A percentile compares a stretch with the other conserved stretches of the same genome.
phyloP scores from a whole-genome alignment of 2,113 vertebrate genomes.

The Enhydra lutris region DNA sequence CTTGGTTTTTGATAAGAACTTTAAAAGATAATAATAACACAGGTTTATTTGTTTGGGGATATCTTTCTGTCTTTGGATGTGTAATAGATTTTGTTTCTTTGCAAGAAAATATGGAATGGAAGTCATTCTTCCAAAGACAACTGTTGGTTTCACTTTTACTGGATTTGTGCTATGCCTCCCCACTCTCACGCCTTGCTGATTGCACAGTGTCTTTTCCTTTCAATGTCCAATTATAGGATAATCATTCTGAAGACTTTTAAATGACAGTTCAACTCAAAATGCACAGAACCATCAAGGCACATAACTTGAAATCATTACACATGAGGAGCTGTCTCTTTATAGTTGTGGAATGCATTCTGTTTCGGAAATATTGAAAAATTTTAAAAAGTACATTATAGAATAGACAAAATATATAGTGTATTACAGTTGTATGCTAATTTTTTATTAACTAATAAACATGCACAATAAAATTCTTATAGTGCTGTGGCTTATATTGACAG shows the following conservation, averaged over 20 bases:
- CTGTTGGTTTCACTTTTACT: neutral
- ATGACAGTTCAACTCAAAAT: neutral
- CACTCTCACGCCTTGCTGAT: neutral
- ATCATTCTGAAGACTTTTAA: conserved; percentile 12
- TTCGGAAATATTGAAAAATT: neutral
- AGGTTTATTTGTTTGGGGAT: neutral
- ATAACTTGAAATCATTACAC: neutral
- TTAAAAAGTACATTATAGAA: neutral
- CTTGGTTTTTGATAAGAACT: neutral
- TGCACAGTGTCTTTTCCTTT: conserved; percentile 19
- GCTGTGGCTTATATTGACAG: neutral
- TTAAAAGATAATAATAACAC: neutral
- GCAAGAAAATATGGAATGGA: neutral
- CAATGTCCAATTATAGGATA: neutral
- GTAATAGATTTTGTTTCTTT: neutral
- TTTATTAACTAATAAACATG: neutral
- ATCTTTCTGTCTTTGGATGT: neutral
- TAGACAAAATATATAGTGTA: neutral
- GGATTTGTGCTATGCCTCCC: neutral
- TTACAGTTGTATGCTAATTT: neutral
- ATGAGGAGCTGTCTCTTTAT: neutral
- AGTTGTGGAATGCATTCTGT: neutral
- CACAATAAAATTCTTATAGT: neutral
- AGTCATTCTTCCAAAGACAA: neutral
- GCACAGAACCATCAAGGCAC: neutral